A percentile compares a stretch with the other conserved stretches of the same genome.
Conservation (phyloP, 2,113 vertebrate genomes). For the Cephalophus harveyi region DNA sequence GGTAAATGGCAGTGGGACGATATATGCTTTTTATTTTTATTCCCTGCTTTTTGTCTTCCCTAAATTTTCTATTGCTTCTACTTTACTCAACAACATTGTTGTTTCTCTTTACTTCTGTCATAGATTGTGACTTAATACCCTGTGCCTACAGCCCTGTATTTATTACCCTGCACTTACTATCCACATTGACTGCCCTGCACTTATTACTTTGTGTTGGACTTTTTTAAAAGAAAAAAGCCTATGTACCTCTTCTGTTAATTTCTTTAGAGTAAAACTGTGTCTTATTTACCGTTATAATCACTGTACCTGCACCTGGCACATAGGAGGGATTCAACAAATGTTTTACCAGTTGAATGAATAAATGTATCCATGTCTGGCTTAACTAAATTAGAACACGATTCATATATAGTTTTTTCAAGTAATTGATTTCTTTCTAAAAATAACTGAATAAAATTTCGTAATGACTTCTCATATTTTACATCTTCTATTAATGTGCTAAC, state of each 20-base stretch:
- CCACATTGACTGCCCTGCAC: too few relatives aligned
- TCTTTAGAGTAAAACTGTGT: not conserved
- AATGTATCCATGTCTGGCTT: not conserved
- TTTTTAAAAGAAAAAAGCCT: not conserved
- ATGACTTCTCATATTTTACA: conserved; percentile 24
- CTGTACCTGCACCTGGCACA: not conserved
- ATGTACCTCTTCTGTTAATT: not conserved
- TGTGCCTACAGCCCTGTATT: not conserved
- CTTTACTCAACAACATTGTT: not conserved
- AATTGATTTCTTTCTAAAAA: conserved; percentile 47
- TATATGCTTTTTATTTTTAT: not conserved
- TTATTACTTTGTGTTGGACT: not conserved
- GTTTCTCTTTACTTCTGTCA: not conserved
- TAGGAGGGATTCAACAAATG: not conserved
- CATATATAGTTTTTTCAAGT: not conserved
- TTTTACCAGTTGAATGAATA: not conserved
- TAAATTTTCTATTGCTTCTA: not conserved
- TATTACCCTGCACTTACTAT: not conserved
- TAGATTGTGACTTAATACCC: not conserved
- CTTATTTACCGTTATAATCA: not conserved
- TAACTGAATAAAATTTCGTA: conserved; percentile 47
- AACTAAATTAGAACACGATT: not conserved
- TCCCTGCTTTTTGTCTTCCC: not conserved
- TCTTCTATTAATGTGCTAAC: conserved; percentile 21
- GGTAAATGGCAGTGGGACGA: not conserved